Evolutionary conservation across 2,113 vertebrate genomes (phyloP).

Genomic region (Datnioides undecimradiatus): DNA sequence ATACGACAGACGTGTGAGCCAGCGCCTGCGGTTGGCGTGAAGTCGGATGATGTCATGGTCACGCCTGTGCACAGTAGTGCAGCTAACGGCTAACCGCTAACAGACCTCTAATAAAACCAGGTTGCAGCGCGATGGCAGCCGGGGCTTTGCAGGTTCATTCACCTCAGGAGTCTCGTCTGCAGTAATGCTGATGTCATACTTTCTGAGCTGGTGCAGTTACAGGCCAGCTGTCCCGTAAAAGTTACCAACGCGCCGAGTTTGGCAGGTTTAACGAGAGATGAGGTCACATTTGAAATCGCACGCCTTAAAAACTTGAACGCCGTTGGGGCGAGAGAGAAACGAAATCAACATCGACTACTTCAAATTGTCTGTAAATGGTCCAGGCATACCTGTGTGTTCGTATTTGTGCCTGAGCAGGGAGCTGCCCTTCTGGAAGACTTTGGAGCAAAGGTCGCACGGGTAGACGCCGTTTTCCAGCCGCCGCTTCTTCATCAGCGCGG

Average conservation of each 20-base stretch:
- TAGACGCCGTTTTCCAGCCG: constrained; percentile 93
- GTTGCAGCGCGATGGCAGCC: background rate
- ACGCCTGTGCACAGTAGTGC: constrained; percentile 14
- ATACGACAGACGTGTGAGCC: background rate
- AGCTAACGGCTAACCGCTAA: constrained; percentile 11
- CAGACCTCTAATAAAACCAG: constrained; percentile 21
- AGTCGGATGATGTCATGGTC: constrained; percentile 24
- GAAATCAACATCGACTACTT: too few relatives aligned
- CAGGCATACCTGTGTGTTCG: constrained; percentile 95
- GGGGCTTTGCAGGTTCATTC: constrained; percentile 10
- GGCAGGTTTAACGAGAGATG: constrained; percentile 23
- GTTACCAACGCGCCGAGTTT: background rate
- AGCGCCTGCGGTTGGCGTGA: background rate
- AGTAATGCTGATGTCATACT: background rate
- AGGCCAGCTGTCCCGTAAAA: constrained; percentile 39
- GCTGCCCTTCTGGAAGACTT: constrained; percentile 99
- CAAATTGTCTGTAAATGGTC: too few relatives aligned
- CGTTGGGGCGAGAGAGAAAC: background rate
- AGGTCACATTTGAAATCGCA: constrained; percentile 12
- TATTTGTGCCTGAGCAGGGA: constrained; percentile 98
- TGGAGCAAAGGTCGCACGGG: constrained; percentile 97
- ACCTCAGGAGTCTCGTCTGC: constrained; percentile 10
- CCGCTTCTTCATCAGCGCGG: constrained; percentile 90
- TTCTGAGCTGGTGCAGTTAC: constrained; percentile 6
- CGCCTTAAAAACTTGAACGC: background rate